Conservation (phyloP, 2,113 vertebrate species). For the Pachyramphus minor region DNA sequence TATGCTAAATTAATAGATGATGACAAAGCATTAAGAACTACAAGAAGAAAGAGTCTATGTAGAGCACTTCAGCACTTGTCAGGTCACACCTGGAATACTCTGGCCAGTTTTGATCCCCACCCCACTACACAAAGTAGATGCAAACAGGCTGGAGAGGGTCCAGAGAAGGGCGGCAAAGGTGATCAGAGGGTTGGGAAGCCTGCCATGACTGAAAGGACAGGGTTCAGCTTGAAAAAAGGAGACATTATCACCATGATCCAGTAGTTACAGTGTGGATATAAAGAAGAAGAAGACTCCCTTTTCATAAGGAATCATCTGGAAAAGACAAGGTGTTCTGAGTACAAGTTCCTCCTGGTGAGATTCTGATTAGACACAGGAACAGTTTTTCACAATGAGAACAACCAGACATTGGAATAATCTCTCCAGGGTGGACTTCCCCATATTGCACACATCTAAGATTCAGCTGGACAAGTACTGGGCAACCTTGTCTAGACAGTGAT, state of each 20-base stretch:
- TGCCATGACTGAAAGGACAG: background rate
- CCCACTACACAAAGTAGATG: background rate
- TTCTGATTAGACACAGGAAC: background rate
- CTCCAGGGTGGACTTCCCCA: background rate
- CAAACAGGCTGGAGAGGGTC: background rate
- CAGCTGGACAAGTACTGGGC: background rate
- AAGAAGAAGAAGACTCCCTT: background rate
- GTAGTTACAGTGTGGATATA: background rate
- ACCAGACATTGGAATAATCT: background rate
- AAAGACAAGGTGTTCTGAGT: background rate
- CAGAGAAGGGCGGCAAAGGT: background rate
- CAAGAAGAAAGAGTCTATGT: background rate
- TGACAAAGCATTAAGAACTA: slow-evolving; percentile 22
- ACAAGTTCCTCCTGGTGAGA: background rate
- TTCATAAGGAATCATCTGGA: background rate
- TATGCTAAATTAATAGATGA: slow-evolving; percentile 35
- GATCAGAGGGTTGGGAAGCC: background rate
- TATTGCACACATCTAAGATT: background rate
- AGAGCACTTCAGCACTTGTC: background rate
- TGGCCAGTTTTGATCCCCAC: background rate
- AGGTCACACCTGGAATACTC: background rate
- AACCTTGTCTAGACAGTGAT: background rate
- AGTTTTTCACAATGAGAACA: background rate
- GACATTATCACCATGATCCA: background rate
- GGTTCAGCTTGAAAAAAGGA: background rate